Conservation (phyloP, 2,797 vertebrate species). For the Psittacula echo region DNA sequence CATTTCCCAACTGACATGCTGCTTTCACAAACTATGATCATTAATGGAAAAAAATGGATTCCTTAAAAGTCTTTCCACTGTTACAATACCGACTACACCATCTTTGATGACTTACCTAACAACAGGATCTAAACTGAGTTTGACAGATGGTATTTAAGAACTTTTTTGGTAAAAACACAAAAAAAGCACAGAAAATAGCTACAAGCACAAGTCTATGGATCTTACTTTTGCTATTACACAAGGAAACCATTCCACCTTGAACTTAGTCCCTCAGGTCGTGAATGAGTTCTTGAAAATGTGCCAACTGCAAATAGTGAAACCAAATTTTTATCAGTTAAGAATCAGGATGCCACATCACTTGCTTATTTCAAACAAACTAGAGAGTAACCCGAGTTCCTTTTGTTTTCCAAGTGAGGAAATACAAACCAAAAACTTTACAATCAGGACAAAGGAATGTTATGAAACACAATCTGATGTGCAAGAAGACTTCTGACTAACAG, state of each 20-base stretch:
- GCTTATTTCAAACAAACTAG: background rate
- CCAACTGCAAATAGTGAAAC: background rate
- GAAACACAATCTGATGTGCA: accelerated
- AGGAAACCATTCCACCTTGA: background rate
- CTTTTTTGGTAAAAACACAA: no score
- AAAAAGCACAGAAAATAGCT: background rate
- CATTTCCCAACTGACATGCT: accelerated
- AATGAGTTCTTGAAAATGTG: background rate
- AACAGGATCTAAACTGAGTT: background rate
- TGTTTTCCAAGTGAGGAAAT: background rate
- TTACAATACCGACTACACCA: background rate
- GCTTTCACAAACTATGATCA: background rate
- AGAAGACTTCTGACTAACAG: background rate
- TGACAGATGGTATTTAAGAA: background rate
- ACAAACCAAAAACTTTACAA: background rate
- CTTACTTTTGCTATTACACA: background rate
- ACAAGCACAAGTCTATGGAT: background rate
- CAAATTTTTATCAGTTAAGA: background rate
- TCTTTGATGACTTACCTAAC: background rate
- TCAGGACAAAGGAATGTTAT: background rate
- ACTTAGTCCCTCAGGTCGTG: background rate
- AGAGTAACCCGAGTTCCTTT: background rate
- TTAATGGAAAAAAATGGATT: background rate
- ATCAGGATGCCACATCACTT: background rate
- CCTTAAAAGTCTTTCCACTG: background rate